Conservation (phyloP, 2,113 vertebrate species). For the Rallus limicola region DNA sequence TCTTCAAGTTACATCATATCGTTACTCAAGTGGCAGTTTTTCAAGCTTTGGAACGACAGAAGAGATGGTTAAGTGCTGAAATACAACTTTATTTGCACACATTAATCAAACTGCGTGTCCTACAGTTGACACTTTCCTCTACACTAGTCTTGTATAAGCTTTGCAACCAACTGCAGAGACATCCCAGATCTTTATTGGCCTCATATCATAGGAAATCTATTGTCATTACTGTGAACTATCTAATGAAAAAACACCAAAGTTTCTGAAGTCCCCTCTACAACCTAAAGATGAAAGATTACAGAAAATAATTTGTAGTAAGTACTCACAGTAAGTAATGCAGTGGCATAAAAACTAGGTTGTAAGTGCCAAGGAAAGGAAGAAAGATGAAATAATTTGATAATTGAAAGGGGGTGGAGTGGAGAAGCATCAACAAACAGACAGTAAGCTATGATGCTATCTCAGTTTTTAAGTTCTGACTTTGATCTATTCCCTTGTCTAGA, state of each 20-base stretch:
- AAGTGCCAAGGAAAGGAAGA: background rate
- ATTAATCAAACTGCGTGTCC: background rate
- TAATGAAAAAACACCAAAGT: background rate
- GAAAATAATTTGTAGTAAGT: background rate
- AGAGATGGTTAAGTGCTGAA: background rate
- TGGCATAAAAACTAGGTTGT: background rate
- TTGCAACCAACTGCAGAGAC: background rate
- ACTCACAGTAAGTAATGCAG: background rate
- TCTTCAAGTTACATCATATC: accelerated
- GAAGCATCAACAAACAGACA: background rate
- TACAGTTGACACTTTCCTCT: background rate
- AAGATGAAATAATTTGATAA: background rate
- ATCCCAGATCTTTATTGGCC: background rate
- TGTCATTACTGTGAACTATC: background rate
- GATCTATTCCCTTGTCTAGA: background rate
- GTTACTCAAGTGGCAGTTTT: background rate
- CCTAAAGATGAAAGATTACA: background rate
- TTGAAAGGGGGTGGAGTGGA: background rate
- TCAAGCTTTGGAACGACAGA: background rate
- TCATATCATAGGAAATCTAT: background rate
- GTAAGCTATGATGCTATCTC: background rate
- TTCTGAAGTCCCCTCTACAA: background rate
- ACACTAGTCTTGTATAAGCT: background rate
- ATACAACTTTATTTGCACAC: background rate
- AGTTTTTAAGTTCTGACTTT: background rate